Evolutionary conservation across 1,140 invertebrate genomes (phyloP), one percentile per base, ranked within the genome.

Genomic region (Hyphantria cunea): DNA sequence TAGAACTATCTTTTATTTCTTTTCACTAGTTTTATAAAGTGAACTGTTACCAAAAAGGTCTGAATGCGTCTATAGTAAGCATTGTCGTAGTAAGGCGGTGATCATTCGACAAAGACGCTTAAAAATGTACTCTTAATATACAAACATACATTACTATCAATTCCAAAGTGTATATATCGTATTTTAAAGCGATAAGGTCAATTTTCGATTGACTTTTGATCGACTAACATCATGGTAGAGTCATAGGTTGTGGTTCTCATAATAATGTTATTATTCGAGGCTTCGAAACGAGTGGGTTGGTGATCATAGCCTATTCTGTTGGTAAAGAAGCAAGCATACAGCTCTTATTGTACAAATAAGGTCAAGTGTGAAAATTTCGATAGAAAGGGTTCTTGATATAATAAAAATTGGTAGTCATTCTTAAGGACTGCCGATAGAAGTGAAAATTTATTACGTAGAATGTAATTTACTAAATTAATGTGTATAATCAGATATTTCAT

Each of bases 251-350:
- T 51, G 51, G 66, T 75, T 72, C 67, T 67, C 76, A 80, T 87
- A 84, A 87, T 87, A 87, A 89, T 84, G 84, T 82, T 87, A 86
- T 82, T 80, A 82, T 89, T 87, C 77, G 80, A 80, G 66, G 78
- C 74, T 73, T 64, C 72, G 66, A 67, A 77, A 72, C 70, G 84
- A 80, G 84, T 89, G 82, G 80, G 82, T 74, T 78, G 83, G 68
- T 70, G 72, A 85, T 86, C 84, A 82, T 81, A 76, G 75, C 50
- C 78, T 76, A 82, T 85, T 86, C 76, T 80, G 60, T 73, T 76
- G 78, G 70, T 80, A 69, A 79, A 79, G 78, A 78, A 86, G 81
- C 69, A 75, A 73, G 76, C 76, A 79, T 85, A 77, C 79, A 86
- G 73, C 78, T 80, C 74, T 78, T 74, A 78, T 82, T 82, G 72